Evolutionary conservation across 2,888 invertebrate species (phyloP), one percentile per base, ranked within the genome.

Genomic region (Epistrophe grossulariae): DNA sequence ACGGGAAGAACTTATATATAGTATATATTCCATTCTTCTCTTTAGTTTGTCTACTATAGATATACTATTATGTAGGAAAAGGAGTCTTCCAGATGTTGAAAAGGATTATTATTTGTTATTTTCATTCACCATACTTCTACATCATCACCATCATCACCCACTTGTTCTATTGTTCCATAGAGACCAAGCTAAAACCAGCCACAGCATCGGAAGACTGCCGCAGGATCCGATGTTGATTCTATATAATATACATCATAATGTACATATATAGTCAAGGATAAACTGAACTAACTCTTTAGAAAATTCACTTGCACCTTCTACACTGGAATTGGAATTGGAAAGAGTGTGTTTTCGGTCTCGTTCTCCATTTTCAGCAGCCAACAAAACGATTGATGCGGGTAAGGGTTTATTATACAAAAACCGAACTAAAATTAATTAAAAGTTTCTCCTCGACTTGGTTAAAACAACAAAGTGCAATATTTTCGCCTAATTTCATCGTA

Each of bases 351-450:
- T 28, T 52, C 13, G 15, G 52, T 52, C 28, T 24, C 8, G 13
- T 52, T 52, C 24, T 52, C 13, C 17, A 8, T 55, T 28, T 15
- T 31, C 28, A 4, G 55, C 8, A 31, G 28, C 55, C 62, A 19
- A 3, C 62, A 64, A 17, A 35, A 28, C 15, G 40, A 57, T 45
- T 68, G 19, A 50, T 70, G 52, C n/a, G 35, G 11, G 28, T 10
- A 45, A 38, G 17, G 48, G n/a, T n/a, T 64, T 40, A 57, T 17
- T 55, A 24, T 24, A 45, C 31, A 13, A 57, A 55, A 74, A 31
- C 62, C 70, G 31, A 70, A 59, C 71, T 64, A 31, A 72, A 81
- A 60, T 84, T 84, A 84, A 84, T 80, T 84, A 77, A 73, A 84
- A 80, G 52, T 84, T 84, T 84, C 84, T 84, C 60, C 68, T 68